These are phyloP conservation scores for Drosophila peninsularis DNA, from an alignment of 2,888 invertebrate genomes.

Conservation along the genomic window DNA sequence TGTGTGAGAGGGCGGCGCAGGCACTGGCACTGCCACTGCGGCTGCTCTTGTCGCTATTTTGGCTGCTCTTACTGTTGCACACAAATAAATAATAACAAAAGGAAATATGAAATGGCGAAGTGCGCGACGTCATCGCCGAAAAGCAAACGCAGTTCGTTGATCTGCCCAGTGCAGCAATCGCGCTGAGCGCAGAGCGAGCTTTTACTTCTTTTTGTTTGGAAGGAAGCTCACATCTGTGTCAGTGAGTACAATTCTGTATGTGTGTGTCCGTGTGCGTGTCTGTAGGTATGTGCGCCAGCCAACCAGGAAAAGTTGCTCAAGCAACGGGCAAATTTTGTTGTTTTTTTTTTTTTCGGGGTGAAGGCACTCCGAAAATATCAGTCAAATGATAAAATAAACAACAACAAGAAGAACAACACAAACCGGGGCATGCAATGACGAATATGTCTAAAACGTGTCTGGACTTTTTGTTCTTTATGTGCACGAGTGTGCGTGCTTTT, in stretches of 20 bases:
- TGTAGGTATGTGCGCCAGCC: slow-evolving; percentile 29
- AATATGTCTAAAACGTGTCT: slow-evolving; percentile 75
- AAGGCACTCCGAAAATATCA: slow-evolving; percentile 76
- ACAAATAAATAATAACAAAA: slow-evolving; percentile 59
- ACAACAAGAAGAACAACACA: slow-evolving; percentile 33
- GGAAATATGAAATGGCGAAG: slow-evolving; percentile 56
- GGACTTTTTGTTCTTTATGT: slow-evolving; percentile 42
- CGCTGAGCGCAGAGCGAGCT: slow-evolving; percentile 53
- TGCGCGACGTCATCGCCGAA: slow-evolving; percentile 70
- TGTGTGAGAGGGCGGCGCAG: slow-evolving; percentile 35
- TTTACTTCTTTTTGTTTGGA: slow-evolving; percentile 53
- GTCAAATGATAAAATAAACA: slow-evolving; percentile 73
- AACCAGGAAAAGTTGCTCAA: slow-evolving; percentile 63
- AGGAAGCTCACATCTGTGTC: slow-evolving; percentile 55
- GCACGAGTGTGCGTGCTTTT: background rate
- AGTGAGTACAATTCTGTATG: slow-evolving; percentile 14
- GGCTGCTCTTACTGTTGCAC: slow-evolving; percentile 41
- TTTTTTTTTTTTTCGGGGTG: slow-evolving; percentile 57
- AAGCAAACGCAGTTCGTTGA: slow-evolving; percentile 73
- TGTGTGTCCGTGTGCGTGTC: background rate
- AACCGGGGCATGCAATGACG: slow-evolving; percentile 61
- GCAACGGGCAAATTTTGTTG: slow-evolving; percentile 31
- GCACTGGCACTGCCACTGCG: slow-evolving; percentile 15
- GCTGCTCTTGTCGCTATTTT: slow-evolving; percentile 9
- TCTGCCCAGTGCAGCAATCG: slow-evolving; percentile 40